Conservation (phyloP, 2,888 invertebrate species). For the Achlya flavicornis region DNA sequence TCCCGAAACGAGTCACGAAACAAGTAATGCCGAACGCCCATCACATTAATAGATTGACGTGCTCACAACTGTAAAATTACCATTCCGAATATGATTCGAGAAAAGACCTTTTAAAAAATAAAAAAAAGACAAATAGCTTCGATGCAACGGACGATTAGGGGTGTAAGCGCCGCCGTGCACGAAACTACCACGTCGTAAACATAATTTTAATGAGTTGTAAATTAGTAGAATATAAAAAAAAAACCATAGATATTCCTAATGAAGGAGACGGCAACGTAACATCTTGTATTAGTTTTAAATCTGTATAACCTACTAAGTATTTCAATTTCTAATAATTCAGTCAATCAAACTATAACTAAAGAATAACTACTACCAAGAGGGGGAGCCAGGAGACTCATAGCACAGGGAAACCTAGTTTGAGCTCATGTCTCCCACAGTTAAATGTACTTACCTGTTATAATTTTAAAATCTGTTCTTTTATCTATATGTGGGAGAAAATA, state of each 20-base stretch:
- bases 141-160: conserved; percentile 60
- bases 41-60: conserved; percentile 80
- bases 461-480: too few relatives aligned
- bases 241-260: conserved; percentile 13
- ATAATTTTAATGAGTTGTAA: conserved; percentile 69
- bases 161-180: conserved; percentile 55
- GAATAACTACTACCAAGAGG: too few relatives aligned
- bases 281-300: too few relatives aligned
- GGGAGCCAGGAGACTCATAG: too few relatives aligned
- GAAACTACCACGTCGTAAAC: conserved; percentile 51
- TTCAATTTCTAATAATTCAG: too few relatives aligned
- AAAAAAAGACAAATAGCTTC: conserved; percentile 56
- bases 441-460: too few relatives aligned
- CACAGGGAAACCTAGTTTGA: too few relatives aligned
- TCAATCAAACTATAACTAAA: too few relatives aligned
- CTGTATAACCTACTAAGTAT: too few relatives aligned
- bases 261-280: conserved; percentile 9
- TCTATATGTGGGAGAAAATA: too few relatives aligned
- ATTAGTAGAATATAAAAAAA: conserved; percentile 33
- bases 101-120: conserved; percentile 52
- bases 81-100: conserved; percentile 65
- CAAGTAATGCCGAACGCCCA: conserved; percentile 58
- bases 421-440: too few relatives aligned
- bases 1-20: conserved; percentile 70
- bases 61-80: conserved; percentile 82